Evolutionary conservation across 1,140 invertebrate genomes (phyloP).

Genomic region (Aphelenchoides avenae): DNA sequence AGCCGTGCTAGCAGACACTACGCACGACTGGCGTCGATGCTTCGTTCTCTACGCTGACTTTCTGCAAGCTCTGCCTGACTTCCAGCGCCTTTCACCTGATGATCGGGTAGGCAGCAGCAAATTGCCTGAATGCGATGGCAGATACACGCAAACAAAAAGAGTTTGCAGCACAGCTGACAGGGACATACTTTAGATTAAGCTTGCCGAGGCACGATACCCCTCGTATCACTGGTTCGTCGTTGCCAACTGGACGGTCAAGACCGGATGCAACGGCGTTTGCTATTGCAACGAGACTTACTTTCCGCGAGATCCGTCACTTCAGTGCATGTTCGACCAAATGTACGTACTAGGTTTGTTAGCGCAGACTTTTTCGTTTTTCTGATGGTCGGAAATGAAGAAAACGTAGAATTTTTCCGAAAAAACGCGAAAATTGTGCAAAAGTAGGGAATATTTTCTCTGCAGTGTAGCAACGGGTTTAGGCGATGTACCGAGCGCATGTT

Average conservation of each 20-base stretch:
- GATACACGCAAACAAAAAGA: neutral
- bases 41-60: conserved; percentile 48
- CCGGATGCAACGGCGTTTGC: conserved; percentile 40
- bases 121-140: conserved; percentile 2
- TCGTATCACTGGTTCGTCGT: conserved; percentile 46
- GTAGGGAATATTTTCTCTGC: neutral
- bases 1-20: conserved; percentile 32
- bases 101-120: conserved; percentile 26
- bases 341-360: neutral
- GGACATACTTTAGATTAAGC: conserved; percentile 17
- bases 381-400: conserved; percentile 12
- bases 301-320: conserved; percentile 29
- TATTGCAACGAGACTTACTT: conserved; percentile 54
- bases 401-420: conserved; percentile 11
- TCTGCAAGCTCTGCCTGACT: conserved; percentile 41
- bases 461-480: neutral
- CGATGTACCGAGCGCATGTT: conserved; percentile 21
- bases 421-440: conserved; percentile 1
- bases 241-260: conserved; percentile 39
- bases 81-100: conserved; percentile 21
- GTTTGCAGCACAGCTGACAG: conserved; percentile 9
- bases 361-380: neutral
- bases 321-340: conserved; percentile 31
- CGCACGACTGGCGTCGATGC: conserved; percentile 43
- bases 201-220: conserved; percentile 40